These are phyloP conservation scores for Strigops habroptila DNA, from an alignment of 2,113 vertebrate genomes.

Conservation along the genomic window DNA sequence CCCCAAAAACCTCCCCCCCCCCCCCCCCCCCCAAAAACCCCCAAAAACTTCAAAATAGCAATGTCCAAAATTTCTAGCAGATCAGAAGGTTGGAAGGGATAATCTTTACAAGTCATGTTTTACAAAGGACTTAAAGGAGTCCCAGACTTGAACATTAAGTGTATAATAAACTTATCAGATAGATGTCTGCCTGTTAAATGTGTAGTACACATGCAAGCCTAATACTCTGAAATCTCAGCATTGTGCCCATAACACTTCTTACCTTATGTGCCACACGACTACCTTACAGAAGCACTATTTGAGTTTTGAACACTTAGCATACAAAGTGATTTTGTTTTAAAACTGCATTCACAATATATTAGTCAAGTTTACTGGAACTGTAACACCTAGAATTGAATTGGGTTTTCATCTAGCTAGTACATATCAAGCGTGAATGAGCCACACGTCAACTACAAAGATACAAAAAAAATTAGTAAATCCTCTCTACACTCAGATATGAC, in stretches of 20 bases:
- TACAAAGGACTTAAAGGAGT: background rate
- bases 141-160: background rate
- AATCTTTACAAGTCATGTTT: background rate
- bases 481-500: background rate
- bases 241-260: background rate
- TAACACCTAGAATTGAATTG: background rate
- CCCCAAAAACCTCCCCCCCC: no score
- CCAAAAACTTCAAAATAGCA: background rate
- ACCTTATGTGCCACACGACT: background rate
- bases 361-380: background rate
- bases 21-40: accelerated
- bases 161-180: background rate
- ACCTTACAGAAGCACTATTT: background rate
- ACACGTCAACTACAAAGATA: background rate
- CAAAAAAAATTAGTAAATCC: background rate
- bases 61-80: background rate
- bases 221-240: background rate
- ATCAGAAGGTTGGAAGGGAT: background rate
- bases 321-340: background rate
- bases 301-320: background rate
- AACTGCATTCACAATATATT: background rate
- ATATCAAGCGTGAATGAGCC: background rate
- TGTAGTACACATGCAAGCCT: background rate
- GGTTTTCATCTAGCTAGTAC: background rate
- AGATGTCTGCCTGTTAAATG: background rate